A percentile compares a stretch with the other conserved stretches of the same genome.
phyloP scores from a whole-genome alignment of 2,113 vertebrate species.

The Nycticebus coucang region DNA sequence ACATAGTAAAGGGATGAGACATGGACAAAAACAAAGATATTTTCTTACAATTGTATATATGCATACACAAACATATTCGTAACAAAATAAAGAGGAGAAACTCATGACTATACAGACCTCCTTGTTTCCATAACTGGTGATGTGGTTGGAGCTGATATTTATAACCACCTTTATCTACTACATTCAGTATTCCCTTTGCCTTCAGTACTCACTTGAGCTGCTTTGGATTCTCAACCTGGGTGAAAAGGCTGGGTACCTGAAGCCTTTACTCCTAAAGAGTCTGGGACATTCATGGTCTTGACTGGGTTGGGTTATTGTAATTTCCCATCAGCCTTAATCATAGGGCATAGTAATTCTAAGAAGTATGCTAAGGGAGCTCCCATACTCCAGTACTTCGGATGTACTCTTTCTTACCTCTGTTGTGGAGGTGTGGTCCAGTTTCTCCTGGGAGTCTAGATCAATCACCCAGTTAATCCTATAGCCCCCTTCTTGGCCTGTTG shows the following conservation, averaged over 20 bases:
- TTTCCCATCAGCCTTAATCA: neutral
- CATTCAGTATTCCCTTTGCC: neutral
- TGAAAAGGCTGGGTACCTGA: too few species aligned
- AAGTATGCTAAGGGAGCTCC: neutral
- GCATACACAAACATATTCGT: neutral
- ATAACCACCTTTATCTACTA: neutral
- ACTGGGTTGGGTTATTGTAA: neutral
- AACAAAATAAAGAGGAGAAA: neutral
- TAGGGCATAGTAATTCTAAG: neutral
- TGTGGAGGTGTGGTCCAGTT: neutral
- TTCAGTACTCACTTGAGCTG: neutral
- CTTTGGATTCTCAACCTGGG: neutral
- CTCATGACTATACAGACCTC: neutral
- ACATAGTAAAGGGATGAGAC: neutral
- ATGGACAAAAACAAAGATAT: neutral
- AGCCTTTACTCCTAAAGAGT: neutral
- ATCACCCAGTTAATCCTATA: neutral
- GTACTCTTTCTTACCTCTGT: neutral
- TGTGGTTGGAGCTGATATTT: neutral
- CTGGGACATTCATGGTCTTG: neutral
- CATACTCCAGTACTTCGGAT: neutral
- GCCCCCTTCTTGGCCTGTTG: neutral
- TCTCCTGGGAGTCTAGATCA: neutral
- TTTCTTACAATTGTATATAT: neutral
- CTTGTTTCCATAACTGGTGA: neutral